Evolutionary conservation across 2,113 vertebrate species (phyloP).

Genomic region (Eidolon helvum): DNA sequence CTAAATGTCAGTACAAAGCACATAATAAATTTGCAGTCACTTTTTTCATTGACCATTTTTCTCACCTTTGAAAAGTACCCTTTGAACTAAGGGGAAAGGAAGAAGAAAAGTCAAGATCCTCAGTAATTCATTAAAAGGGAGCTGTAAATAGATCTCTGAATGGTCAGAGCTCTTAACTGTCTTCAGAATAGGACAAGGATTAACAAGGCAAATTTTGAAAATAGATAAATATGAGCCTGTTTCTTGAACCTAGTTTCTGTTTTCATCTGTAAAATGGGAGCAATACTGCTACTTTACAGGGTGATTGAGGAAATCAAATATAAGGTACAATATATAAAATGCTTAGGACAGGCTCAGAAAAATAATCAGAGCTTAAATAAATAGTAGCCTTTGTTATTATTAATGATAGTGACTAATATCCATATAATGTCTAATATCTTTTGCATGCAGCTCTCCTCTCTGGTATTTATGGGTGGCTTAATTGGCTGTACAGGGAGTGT

Average conservation of each 20-base stretch:
- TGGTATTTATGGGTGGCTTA: slow-evolving; percentile 32
- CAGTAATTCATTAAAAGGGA: not conserved
- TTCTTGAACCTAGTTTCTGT: not conserved
- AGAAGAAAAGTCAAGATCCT: not conserved
- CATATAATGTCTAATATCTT: not conserved
- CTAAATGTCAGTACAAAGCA: not conserved
- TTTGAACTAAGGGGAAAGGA: not conserved
- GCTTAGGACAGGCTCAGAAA: not conserved
- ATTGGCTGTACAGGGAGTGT: not conserved
- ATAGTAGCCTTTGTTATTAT: not conserved
- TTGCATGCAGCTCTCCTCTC: not conserved
- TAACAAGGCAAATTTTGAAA: slow-evolving; percentile 13
- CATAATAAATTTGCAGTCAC: not conserved
- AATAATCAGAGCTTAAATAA: not conserved
- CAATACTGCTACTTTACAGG: not conserved
- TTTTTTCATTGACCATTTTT: not conserved
- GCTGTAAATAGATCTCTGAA: not conserved
- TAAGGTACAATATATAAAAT: not conserved
- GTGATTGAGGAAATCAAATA: not conserved
- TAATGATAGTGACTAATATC: not conserved
- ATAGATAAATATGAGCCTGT: not conserved
- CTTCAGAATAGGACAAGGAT: not conserved
- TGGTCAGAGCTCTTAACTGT: not conserved
- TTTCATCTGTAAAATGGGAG: not conserved
- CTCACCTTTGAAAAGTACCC: not conserved